Evolutionary conservation across 1,140 invertebrate genomes (phyloP), one percentile per base, ranked within the genome.

Genomic region (Euwallacea similis): DNA sequence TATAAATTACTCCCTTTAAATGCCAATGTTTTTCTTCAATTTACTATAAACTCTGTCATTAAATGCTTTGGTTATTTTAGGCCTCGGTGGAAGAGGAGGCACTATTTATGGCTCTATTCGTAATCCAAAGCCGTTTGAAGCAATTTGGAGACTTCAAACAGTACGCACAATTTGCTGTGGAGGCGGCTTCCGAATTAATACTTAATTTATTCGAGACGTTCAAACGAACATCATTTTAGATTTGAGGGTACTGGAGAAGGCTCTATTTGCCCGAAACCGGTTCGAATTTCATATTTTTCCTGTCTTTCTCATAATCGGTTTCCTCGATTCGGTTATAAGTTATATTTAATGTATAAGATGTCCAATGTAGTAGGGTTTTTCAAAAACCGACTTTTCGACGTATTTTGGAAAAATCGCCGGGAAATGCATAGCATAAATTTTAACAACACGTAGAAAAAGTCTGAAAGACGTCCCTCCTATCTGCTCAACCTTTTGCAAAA

Each of bases 221-320:
- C 15, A 66, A 33, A 33, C 4, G 21, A 55, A 56, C 42, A 66
- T 66, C 10, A 67, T 59, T 58, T 55, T 33, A 43, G 65, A 67
- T 67, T 67, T 67, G 43, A 16, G 44, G 4, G 21, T 59, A 56
- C 46, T 56, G 42, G 46, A 67, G 65, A 66, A 66, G 65, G 42
- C 65, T 13, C 43, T 46, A 58, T 56, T 58, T 67, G n/a, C 54
- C 16, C 33, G 21, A 58, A 44, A 56, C 64, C 41, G 15, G 65
- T 59, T 67, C 42, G 55, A 58, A 46, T 67, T 67, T 59, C 54
- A 67, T 58, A 67, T 67, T 67, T 67, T 47, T 41, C 59, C 59
- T 42, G 42, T 61, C 59, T 61, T 61, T 43, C 16, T 43, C 59
- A 7, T 61, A 61, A 61, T 61, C 42, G 43, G 11, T 61, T 61